Base-by-base conservation (phyloP, 2,888 invertebrate species). In the Mycalesis mineus region DNA sequence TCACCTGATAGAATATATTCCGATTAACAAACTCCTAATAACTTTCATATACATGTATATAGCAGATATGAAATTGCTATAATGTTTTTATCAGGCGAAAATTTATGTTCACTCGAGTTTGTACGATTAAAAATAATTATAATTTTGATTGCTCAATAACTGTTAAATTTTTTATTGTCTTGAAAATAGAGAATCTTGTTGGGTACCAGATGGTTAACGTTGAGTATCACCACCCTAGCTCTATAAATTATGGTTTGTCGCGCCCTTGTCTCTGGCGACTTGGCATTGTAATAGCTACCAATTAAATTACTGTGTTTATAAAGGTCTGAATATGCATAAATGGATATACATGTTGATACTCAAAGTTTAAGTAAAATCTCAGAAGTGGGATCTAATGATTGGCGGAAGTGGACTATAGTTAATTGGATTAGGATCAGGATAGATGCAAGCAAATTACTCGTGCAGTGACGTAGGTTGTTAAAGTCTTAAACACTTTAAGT, bases 221-320 rank as follows among this genome's bases (percentile, higher is more conserved):
- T 61, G 64, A 65, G 47, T 62, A 63, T 66, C 62, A 64, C 60
- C 65, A 60, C 61, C 60, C 63, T 63, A 11, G 62, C 59, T 60
- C 61, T 62, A 66, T 68, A 67, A 68, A 65, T 65, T 65, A 63
- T 60, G 60, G 58, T 56, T 63, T 62, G 54, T 63, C 60, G 51
- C 58, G 58, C 58, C 62, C 60, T 56, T 58, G 50, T 40, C 39
- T 13, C 50, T 29, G 29, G 39, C 50, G 39, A 29, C 50, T 50
- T 50, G 50, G 50, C 28, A 39, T 39, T 50, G 50, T 50, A 37
- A 49, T 50, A 50, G 50, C 28, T 29, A 15, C 5, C 40, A 22
- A 39, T 40, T 50, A 50, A 50, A 50, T 49, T 37, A 22, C 50
- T 29, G 29, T 13, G 39, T 50, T 50, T 1, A 50, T 28, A 50